Evolutionary conservation across 2,888 invertebrate species (phyloP), one percentile per base, ranked within the genome.

Genomic region (Fragum whitleyi): DNA sequence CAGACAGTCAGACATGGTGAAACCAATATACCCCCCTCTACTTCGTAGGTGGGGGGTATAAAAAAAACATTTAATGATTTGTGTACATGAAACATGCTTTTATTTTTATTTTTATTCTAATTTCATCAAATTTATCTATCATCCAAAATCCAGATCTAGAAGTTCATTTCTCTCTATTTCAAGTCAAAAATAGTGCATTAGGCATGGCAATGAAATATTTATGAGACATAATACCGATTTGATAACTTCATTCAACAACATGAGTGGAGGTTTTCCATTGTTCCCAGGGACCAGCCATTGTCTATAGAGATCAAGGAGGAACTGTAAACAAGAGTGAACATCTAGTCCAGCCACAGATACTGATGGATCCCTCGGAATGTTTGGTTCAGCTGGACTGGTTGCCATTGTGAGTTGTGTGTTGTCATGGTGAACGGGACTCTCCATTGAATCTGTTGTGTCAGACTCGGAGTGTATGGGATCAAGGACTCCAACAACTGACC

Each of bases 301-400:
- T 0, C 97, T 96, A 87, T 97, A 97, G 42, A 98, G 96, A 94
- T 99, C 98, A 93, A 98, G 96, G 23, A 99, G 95, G 92, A 99
- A 96, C 93, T 98, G 97, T 72, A 98, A 94, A 94, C 98, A 99
- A 79, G 98, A 99, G 93, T 97, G 97, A 39, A 98, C 95, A 94
- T 99, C 98, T 51, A 99, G 89, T 16, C 92, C 93, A 62, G 95
- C 96, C 69, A 95, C 94, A 67, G 95, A 91, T 67, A 92, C 88
- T 73, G 90, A 91, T 51, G 91, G 82, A 69, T 92, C 92, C 51
- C 88, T 85, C 5, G 82, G 86, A 29, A 88, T 89, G 26, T 74
- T 79, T 32, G 76, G 26, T 68, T 81, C 77, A 51, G 79, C 51
- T 68, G 85, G 74, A 79, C 85, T 85, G 77, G 81, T 87, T 76